Evolutionary conservation across 2,113 vertebrate genomes (phyloP).

Genomic region (Columbina picui): DNA sequence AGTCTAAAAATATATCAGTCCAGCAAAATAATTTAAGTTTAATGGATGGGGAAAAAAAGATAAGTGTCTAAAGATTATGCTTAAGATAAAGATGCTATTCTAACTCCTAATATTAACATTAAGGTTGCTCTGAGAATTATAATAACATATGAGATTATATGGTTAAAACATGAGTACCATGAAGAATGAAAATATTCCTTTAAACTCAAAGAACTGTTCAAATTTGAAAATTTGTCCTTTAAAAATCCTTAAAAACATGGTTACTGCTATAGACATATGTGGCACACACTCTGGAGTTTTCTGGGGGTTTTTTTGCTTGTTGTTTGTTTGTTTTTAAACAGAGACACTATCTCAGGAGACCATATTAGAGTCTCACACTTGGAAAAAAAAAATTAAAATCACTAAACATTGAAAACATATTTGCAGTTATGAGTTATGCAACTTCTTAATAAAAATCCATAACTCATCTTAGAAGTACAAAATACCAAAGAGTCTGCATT

Average conservation of each 20-base stretch:
- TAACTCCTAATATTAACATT: neutral
- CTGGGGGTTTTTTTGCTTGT: no score
- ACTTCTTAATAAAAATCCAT: neutral
- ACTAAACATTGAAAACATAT: neutral
- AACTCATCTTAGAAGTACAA: neutral
- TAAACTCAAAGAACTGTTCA: neutral
- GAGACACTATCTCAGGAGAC: neutral
- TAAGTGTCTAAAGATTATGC: neutral
- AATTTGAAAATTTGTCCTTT: neutral
- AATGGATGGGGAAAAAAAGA: neutral
- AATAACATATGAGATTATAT: neutral
- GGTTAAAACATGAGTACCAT: neutral
- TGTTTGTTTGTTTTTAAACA: neutral
- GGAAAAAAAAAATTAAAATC: neutral
- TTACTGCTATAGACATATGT: neutral
- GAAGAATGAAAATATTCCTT: neutral
- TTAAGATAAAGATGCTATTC: neutral
- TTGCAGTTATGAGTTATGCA: neutral
- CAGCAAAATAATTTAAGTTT: neutral
- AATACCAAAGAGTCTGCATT: neutral
- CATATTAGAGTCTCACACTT: neutral
- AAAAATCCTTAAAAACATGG: neutral
- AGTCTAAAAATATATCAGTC: neutral
- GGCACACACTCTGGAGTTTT: neutral
- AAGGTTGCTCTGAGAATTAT: neutral